These are phyloP conservation scores for Rattus rattus DNA, from an alignment of 2,113 vertebrate genomes.

Conservation along the genomic window DNA sequence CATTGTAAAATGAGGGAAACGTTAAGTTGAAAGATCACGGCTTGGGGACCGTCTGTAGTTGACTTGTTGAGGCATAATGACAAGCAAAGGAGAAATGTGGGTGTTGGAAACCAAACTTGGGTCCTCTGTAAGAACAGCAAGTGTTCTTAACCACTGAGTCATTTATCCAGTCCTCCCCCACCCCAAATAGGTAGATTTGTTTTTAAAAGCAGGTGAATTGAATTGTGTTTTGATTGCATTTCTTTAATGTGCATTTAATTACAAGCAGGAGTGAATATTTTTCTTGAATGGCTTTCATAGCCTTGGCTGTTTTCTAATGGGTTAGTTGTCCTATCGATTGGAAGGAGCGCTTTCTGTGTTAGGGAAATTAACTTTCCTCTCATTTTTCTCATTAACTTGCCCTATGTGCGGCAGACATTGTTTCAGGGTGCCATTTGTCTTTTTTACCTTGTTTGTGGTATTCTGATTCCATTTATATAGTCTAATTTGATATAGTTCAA, in stretches of 20 bases:
- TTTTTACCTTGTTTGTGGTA: conserved; percentile 28
- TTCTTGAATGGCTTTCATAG: neutral
- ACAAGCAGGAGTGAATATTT: neutral
- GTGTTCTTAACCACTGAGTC: neutral
- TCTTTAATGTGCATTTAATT: conserved; percentile 60
- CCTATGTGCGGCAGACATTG: neutral
- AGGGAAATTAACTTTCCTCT: conserved; percentile 45
- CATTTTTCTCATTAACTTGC: conserved; percentile 8
- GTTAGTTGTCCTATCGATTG: conserved; percentile 47
- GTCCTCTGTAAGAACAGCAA: neutral
- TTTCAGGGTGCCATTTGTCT: neutral
- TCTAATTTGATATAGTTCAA: neutral
- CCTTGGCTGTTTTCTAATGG: conserved; percentile 25
- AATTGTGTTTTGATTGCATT: conserved; percentile 30
- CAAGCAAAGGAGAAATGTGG: neutral
- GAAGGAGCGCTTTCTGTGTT: conserved; percentile 30
- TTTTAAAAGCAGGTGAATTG: neutral
- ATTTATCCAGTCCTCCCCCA: neutral
- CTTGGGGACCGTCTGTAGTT: neutral
- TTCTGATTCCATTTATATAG: neutral
- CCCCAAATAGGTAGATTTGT: neutral
- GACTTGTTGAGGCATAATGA: neutral
- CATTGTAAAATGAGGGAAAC: neutral
- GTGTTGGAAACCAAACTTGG: neutral
- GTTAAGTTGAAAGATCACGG: too few species aligned